These are phyloP conservation scores for Tinea trinotella DNA, from an alignment of 2,888 invertebrate genomes.

Conservation along the genomic window DNA sequence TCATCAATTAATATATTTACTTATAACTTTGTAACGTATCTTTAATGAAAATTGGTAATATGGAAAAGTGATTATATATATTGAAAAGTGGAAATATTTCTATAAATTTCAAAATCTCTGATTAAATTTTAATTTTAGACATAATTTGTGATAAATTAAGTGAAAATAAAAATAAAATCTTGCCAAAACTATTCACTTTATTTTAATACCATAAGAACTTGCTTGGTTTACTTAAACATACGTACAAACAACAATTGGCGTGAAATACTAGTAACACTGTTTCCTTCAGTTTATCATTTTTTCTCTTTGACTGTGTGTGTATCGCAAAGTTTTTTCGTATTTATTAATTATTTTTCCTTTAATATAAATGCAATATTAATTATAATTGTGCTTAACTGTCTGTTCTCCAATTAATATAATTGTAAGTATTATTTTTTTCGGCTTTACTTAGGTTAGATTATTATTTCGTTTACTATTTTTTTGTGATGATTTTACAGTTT, in stretches of 20 bases:
- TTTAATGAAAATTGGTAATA: too few relatives aligned
- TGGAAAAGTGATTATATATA: too few relatives aligned
- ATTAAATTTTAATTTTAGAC: too few relatives aligned
- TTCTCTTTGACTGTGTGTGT: neutral
- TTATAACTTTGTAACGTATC: too few relatives aligned
- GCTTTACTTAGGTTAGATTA: conserved; percentile 56
- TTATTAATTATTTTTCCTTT: neutral
- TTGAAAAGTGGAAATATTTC: too few relatives aligned
- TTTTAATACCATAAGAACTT: too few relatives aligned
- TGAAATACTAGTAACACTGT: neutral
- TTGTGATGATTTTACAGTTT: conserved; percentile 44
- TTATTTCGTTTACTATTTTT: conserved; percentile 49
- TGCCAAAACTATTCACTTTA: too few relatives aligned
- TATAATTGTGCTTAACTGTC: neutral
- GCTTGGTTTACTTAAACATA: too few relatives aligned
- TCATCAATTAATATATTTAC: too few relatives aligned
- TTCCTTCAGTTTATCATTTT: neutral
- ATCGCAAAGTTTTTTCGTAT: neutral
- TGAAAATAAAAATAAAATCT: too few relatives aligned
- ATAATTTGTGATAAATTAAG: too few relatives aligned
- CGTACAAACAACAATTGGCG: neutral
- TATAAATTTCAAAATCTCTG: too few relatives aligned
- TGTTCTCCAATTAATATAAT: neutral
- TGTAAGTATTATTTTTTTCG: neutral
- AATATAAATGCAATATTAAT: neutral